These are phyloP conservation scores for Merluccius polli DNA, from an alignment of 2,797 vertebrate species.

Conservation along the genomic window DNA sequence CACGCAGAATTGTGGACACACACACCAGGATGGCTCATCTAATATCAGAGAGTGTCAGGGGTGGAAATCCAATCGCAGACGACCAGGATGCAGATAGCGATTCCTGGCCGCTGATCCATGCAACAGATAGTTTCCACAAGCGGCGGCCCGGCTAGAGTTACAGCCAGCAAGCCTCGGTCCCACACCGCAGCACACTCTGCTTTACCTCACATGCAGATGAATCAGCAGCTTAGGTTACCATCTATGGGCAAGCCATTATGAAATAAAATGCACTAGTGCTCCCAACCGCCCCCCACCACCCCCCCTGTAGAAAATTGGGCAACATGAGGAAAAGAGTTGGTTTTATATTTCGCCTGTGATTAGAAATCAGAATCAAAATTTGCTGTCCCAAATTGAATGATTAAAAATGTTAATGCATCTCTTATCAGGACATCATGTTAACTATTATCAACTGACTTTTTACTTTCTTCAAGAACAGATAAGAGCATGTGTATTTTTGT, in stretches of 20 bases:
- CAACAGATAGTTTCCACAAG: slow-evolving; percentile 69
- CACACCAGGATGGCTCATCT: slow-evolving; percentile 53
- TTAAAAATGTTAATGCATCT: too few species aligned
- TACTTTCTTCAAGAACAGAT: slow-evolving; percentile 45
- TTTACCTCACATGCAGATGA: slow-evolving; percentile 55
- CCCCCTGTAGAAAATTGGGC: not conserved
- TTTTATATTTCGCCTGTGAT: too few species aligned
- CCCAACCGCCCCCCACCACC: slow-evolving; percentile 18
- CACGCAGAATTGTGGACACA: not conserved
- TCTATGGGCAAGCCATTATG: slow-evolving; percentile 57
- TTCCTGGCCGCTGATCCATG: slow-evolving; percentile 60
- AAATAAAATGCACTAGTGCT: slow-evolving; percentile 40
- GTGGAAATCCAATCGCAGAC: slow-evolving; percentile 69
- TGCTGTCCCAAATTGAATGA: too few species aligned
- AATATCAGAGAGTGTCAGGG: slow-evolving; percentile 65
- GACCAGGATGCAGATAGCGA: slow-evolving; percentile 71
- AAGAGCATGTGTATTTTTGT: slow-evolving; percentile 58
- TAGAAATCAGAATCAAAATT: too few species aligned
- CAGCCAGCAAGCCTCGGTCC: slow-evolving; percentile 25
- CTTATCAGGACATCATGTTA: not conserved
- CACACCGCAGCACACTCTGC: slow-evolving; percentile 15
- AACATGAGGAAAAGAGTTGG: too few species aligned
- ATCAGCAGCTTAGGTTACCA: slow-evolving; percentile 65
- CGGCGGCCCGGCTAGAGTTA: slow-evolving; percentile 59
- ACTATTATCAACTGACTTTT: slow-evolving; percentile 51